phyloP scores from a whole-genome alignment of 2,113 vertebrate species.

The Psittacula cyanocephala region DNA sequence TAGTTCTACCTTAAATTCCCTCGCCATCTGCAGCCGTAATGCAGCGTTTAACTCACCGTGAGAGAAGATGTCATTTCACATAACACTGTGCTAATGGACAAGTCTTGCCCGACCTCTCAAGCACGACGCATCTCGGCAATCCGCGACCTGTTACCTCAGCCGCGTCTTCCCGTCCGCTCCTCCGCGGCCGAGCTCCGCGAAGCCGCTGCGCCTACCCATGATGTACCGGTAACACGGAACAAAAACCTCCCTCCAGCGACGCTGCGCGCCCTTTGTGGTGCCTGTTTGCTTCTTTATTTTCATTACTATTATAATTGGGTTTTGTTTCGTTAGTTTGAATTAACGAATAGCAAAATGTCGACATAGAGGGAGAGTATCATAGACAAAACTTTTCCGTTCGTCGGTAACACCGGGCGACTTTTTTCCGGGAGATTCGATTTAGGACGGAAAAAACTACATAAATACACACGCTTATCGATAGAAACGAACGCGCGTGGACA shows the following conservation, averaged over 20 bases:
- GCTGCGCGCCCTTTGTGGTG: neutral
- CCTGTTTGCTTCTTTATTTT: neutral
- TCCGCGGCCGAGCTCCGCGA: neutral
- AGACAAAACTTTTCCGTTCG: neutral
- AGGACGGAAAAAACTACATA: neutral
- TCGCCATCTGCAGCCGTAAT: conserved; percentile 78
- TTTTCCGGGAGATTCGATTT: neutral
- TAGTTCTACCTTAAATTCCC: conserved; percentile 84
- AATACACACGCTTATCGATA: neutral
- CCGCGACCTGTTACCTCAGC: conserved; percentile 44
- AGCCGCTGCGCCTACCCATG: neutral
- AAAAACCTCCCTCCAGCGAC: neutral
- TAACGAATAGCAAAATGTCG: neutral
- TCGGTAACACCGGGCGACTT: neutral
- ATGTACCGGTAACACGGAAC: neutral
- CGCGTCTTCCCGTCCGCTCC: neutral
- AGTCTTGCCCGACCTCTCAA: conserved; percentile 61
- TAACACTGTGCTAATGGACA: conserved; percentile 70
- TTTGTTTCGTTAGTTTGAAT: neutral
- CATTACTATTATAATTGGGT: neutral
- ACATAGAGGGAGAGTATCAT: neutral
- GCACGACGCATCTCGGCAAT: conserved; percentile 47
- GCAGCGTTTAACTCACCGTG: conserved; percentile 82
- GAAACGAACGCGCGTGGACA: too few relatives aligned
- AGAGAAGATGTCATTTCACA: conserved; percentile 81